Conservation (phyloP, 2,113 vertebrate species). For the Siphamia tubifer region DNA sequence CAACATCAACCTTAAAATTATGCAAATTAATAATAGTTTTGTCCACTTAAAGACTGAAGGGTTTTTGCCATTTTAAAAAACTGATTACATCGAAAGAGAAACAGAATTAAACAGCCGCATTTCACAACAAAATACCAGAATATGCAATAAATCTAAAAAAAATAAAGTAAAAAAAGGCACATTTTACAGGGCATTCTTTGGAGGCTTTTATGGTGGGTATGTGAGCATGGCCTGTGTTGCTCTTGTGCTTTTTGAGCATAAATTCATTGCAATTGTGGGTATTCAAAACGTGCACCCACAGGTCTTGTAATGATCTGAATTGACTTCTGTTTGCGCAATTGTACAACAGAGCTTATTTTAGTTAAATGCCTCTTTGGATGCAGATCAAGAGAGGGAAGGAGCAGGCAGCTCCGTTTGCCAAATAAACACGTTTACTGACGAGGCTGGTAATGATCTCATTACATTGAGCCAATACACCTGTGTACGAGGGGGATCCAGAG, state of each 20-base stretch:
- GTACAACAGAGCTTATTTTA: slow-evolving; percentile 72
- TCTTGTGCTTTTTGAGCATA: neutral
- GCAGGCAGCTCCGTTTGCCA: slow-evolving; percentile 61
- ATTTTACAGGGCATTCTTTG: neutral
- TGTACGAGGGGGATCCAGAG: slow-evolving; percentile 69
- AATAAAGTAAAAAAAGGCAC: neutral
- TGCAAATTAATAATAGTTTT: neutral
- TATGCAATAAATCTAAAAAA: too few species aligned
- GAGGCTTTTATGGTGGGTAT: neutral
- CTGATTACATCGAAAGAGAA: neutral
- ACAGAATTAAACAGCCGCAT: slow-evolving; percentile 5
- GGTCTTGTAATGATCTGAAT: slow-evolving; percentile 72
- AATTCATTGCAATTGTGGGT: slow-evolving; percentile 45
- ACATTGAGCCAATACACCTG: slow-evolving; percentile 78
- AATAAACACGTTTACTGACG: slow-evolving; percentile 77
- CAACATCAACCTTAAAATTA: neutral
- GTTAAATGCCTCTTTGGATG: slow-evolving; percentile 77
- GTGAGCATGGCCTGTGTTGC: neutral
- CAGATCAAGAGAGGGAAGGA: slow-evolving; percentile 65
- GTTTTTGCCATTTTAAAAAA: slow-evolving; percentile 15
- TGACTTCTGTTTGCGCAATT: slow-evolving; percentile 70
- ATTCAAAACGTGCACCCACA: slow-evolving; percentile 61
- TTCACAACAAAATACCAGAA: too few species aligned
- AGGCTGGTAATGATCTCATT: slow-evolving; percentile 79
- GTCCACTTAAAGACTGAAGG: neutral